phyloP scores from a whole-genome alignment of 1,140 invertebrate species.

The Drosophila nigromelanica region DNA sequence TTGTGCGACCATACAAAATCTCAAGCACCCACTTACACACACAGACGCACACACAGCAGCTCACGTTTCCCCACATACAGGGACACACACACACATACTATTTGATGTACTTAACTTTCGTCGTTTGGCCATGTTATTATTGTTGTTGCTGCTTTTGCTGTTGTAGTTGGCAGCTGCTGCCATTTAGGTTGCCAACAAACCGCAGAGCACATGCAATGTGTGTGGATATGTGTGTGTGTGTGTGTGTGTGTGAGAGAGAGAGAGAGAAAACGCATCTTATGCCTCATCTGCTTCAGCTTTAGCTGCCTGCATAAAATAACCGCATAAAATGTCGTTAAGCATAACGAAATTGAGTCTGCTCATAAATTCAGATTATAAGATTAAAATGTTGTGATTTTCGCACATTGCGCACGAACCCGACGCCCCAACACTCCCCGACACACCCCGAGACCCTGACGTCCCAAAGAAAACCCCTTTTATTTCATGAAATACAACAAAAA shows the following conservation, averaged over 20 bases:
- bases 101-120: conserved; percentile 57
- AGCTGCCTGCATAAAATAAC: conserved; percentile 70
- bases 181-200: conserved; percentile 60
- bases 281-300: conserved; percentile 32
- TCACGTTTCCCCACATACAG: conserved; percentile 18
- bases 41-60: conserved; percentile 23
- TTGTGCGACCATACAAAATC: conserved; percentile 78
- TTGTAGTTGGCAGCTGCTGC: conserved; percentile 40
- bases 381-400: conserved; percentile 82
- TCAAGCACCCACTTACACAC: conserved; percentile 67
- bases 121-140: conserved; percentile 21
- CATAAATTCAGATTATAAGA: conserved; percentile 83
- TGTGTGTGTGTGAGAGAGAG: conserved; percentile 13
- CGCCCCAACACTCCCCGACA: not conserved
- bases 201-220: conserved; percentile 44
- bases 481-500: conserved; percentile 5
- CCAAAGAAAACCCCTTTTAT: conserved; percentile 47
- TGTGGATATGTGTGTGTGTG: conserved; percentile 7
- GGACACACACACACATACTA: conserved; percentile 34
- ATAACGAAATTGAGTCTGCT: conserved; percentile 82
- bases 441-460: not conserved
- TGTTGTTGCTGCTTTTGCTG: conserved; percentile 17
- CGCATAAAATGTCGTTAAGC: conserved; percentile 82
- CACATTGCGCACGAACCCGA: conserved; percentile 36
- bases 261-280: conserved; percentile 13